Conservation (phyloP, 2,888 invertebrate species). For the Napeogenes inachia region DNA sequence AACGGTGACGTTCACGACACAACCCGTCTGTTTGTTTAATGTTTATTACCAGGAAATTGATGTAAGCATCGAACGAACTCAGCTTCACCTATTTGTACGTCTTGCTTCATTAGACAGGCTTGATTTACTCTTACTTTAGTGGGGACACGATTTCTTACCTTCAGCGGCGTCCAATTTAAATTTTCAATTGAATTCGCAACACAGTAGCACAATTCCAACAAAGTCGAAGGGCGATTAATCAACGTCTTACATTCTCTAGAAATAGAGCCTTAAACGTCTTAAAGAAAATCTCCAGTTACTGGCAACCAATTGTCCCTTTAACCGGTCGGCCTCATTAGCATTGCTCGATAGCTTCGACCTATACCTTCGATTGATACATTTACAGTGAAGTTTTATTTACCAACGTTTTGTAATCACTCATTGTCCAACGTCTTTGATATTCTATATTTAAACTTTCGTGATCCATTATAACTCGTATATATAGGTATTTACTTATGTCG, state of each 20-base stretch:
- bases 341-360: constrained; percentile 57
- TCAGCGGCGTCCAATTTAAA: constrained; percentile 31
- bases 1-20: constrained; percentile 46
- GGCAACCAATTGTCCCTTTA: constrained; percentile 65
- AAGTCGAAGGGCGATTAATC: constrained; percentile 52
- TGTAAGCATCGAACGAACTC: constrained; percentile 42
- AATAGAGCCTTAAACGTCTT: constrained; percentile 59
- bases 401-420: constrained; percentile 55
- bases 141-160: constrained; percentile 31
- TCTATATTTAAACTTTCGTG: no score
- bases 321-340: constrained; percentile 66
- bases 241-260: constrained; percentile 54
- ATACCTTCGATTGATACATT: constrained; percentile 66
- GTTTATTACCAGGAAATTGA: constrained; percentile 54
- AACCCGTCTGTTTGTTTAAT: constrained; percentile 49
- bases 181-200: constrained; percentile 42
- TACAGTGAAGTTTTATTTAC: constrained; percentile 62
- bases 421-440: constrained; percentile 38
- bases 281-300: constrained; percentile 59
- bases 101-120: constrained; percentile 48
- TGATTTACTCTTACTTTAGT: constrained; percentile 35
- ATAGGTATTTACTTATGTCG: no score
- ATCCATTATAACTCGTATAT: no score
- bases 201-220: constrained; percentile 43
- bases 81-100: constrained; percentile 47